A percentile compares a stretch with the other conserved stretches of the same genome.
Evolutionary conservation across 1,140 invertebrate species (phyloP).

Genomic region (Orchesella cincta): DNA sequence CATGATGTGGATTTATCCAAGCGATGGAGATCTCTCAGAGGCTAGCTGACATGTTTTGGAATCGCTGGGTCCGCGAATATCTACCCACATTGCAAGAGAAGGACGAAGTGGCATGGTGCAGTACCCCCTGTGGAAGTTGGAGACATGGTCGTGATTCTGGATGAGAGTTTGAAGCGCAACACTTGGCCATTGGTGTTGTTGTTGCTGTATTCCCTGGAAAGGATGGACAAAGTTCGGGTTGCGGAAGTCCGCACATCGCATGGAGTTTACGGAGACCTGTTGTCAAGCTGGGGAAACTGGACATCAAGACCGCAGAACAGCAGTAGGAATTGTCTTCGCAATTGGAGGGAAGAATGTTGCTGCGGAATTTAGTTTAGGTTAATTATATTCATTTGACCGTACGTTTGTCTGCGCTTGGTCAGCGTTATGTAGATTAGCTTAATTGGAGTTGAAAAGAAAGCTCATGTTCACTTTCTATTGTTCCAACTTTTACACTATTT

Average conservation of each 20-base stretch:
- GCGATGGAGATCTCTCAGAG: conserved; percentile 30
- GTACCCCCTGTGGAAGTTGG: background rate
- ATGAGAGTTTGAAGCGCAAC: background rate
- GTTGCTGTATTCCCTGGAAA: background rate
- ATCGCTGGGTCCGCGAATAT: conserved; percentile 38
- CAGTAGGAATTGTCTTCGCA: background rate
- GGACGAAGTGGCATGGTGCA: conserved; percentile 31
- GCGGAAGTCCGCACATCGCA: background rate
- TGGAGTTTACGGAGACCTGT: conserved; percentile 8
- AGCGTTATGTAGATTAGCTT: no score
- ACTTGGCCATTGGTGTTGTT: background rate
- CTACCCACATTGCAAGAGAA: conserved; percentile 33
- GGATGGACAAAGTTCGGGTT: background rate
- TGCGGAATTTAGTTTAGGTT: no score
- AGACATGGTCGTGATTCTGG: conserved; percentile 22
- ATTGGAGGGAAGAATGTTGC: conserved; percentile 17
- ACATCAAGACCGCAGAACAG: background rate
- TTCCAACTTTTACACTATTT: no score
- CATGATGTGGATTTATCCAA: conserved; percentile 11
- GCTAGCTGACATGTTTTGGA: conserved; percentile 42
- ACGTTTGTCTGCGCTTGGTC: no score
- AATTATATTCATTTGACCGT: no score
- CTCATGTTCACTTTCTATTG: no score
- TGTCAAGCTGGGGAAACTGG: conserved; percentile 2
- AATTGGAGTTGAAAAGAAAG: no score